Conservation (phyloP, 1,140 invertebrate genomes). For the Drosophila pectinifera region DNA sequence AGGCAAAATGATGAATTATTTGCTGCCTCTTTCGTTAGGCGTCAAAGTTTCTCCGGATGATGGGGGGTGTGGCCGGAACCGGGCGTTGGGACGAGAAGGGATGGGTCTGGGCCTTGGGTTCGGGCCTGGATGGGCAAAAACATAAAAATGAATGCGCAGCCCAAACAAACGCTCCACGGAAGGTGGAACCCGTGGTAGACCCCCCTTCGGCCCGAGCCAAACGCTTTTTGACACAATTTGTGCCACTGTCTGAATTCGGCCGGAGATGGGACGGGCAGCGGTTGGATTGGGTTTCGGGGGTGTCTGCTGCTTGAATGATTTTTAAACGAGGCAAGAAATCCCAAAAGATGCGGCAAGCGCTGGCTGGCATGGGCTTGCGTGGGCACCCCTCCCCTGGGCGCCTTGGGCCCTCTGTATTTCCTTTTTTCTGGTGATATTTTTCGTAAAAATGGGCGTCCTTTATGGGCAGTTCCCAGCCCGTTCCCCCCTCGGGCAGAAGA, state of each 20-base stretch:
- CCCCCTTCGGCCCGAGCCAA: slow-evolving; percentile 40
- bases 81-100: neutral
- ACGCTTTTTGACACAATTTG: slow-evolving; percentile 81
- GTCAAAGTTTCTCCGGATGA: slow-evolving; percentile 65
- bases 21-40: slow-evolving; percentile 81
- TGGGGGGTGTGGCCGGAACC: slow-evolving; percentile 11
- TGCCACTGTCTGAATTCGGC: slow-evolving; percentile 65
- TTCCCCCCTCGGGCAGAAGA: slow-evolving; percentile 44
- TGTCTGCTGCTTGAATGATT: slow-evolving; percentile 83
- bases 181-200: slow-evolving; percentile 43
- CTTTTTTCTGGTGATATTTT: slow-evolving; percentile 59
- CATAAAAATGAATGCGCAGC: slow-evolving; percentile 71
- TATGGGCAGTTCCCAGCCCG: slow-evolving; percentile 46
- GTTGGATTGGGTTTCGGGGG: slow-evolving; percentile 61
- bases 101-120: neutral
- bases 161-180: slow-evolving; percentile 70
- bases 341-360: slow-evolving; percentile 80
- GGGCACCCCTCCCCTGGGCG: slow-evolving; percentile 43
- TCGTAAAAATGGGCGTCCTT: slow-evolving; percentile 60
- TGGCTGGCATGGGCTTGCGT: slow-evolving; percentile 74
- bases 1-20: slow-evolving; percentile 82
- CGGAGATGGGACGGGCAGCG: slow-evolving; percentile 16
- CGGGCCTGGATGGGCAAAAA: slow-evolving; percentile 63
- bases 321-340: slow-evolving; percentile 83
- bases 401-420: slow-evolving; percentile 30